phyloP scores from a whole-genome alignment of 2,797 vertebrate genomes.

The Oryzias dopingdopingensis region DNA sequence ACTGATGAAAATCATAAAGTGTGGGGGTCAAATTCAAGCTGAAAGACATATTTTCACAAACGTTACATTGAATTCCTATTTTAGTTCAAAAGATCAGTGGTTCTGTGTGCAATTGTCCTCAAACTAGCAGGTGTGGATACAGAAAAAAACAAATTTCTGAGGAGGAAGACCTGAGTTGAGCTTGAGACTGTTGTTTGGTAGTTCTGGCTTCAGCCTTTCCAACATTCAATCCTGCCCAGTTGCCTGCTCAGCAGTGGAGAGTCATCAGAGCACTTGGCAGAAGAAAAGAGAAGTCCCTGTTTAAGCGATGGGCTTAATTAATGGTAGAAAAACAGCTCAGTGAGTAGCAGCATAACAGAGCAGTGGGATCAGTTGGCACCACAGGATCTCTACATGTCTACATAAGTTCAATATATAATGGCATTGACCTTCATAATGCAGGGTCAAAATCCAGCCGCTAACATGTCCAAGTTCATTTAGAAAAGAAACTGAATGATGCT shows the following conservation, averaged over 20 bases:
- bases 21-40: no score
- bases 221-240: slow-evolving; percentile 1
- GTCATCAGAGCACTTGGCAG: slow-evolving; percentile 53
- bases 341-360: slow-evolving; percentile 30
- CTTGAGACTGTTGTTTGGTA: no score
- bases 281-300: slow-evolving; percentile 44
- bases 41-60: no score
- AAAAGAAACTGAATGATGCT: no score
- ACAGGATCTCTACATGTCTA: slow-evolving; percentile 40
- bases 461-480: neutral
- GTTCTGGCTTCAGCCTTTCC: slow-evolving; percentile 19
- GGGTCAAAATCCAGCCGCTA: neutral
- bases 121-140: no score
- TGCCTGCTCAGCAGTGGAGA: slow-evolving; percentile 23
- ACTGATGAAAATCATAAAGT: no score
- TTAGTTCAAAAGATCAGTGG: no score
- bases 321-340: slow-evolving; percentile 50
- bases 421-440: slow-evolving; percentile 16
- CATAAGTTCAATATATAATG: slow-evolving; percentile 51
- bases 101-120: no score
- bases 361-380: slow-evolving; percentile 19
- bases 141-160: no score
- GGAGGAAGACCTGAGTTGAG: no score
- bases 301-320: slow-evolving; percentile 50
- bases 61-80: no score